Evolutionary conservation across 53 echinoderm and acorn worm genomes (phyloP).

Genomic region (Mesocentrotus franciscanus): DNA sequence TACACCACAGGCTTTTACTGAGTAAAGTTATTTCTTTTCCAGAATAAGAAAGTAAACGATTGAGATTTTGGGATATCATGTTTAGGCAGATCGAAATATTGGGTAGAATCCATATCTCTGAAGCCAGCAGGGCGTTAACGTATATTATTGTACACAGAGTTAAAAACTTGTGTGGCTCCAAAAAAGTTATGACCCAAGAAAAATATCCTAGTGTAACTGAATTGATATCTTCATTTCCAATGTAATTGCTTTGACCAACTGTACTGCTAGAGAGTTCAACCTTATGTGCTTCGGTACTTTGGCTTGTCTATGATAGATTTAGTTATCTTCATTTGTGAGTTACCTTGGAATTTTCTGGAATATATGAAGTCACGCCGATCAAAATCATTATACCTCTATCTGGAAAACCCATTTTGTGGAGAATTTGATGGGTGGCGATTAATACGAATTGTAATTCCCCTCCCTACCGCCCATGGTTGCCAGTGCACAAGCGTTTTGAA

Average conservation of each 20-base stretch:
- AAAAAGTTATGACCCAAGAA: too few relatives aligned
- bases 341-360: conserved; percentile 32
- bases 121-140: too few relatives aligned
- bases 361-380: conserved; percentile 31
- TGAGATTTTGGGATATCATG: too few relatives aligned
- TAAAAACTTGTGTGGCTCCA: too few relatives aligned
- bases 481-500: neutral
- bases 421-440: conserved; percentile 55
- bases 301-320: neutral
- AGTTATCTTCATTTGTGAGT: neutral
- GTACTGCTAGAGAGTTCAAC: neutral
- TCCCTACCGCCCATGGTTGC: conserved; percentile 37
- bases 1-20: too few relatives aligned
- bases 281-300: neutral
- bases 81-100: too few relatives aligned
- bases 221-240: too few relatives aligned
- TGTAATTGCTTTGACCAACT: neutral
- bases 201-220: too few relatives aligned
- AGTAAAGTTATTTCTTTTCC: too few relatives aligned
- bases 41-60: too few relatives aligned
- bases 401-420: conserved; percentile 42
- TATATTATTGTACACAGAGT: too few relatives aligned
- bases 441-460: conserved; percentile 53
- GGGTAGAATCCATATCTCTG: too few relatives aligned
- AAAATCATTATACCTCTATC: conserved; percentile 26